A percentile compares a stretch with the other conserved stretches of the same genome.
Conservation (phyloP, 2,888 invertebrate species). For the Synergus gifuensis region DNA sequence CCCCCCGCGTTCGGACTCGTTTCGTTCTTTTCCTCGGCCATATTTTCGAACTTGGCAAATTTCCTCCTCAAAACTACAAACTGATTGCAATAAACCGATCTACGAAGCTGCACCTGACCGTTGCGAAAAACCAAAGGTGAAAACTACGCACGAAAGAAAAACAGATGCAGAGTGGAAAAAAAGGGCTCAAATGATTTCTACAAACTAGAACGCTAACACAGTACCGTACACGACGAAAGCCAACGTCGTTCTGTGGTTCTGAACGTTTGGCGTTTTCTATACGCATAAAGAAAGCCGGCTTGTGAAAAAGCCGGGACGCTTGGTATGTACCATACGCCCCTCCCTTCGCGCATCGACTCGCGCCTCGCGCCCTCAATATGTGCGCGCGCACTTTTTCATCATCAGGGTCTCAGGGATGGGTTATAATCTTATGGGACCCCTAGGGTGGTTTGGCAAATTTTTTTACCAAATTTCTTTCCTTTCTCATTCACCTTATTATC, state of each 20-base stretch:
- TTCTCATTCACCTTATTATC: too few species aligned
- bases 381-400: conserved; percentile 34
- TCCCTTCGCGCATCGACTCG: conserved; percentile 41
- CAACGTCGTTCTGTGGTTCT: conserved; percentile 67
- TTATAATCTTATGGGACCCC: not conserved
- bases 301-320: conserved; percentile 57
- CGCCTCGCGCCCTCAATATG: not conserved
- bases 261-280: conserved; percentile 42
- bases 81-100: conserved; percentile 41
- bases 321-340: conserved; percentile 64
- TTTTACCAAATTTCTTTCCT: too few species aligned
- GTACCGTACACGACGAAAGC: conserved; percentile 65
- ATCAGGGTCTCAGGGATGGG: not conserved
- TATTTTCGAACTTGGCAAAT: conserved; percentile 55
- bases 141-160: conserved; percentile 8
- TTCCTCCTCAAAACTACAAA: conserved; percentile 42
- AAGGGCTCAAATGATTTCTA: conserved; percentile 36
- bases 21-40: conserved; percentile 76
- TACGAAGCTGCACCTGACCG: conserved; percentile 38
- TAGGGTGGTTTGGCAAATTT: not conserved
- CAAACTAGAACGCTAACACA: conserved; percentile 44
- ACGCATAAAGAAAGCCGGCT: conserved; percentile 53
- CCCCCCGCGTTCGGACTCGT: conserved; percentile 78
- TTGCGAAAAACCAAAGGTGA: conserved; percentile 22
- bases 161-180: conserved; percentile 15